Base-by-base conservation (phyloP, 2,888 invertebrate genomes). In the Metellina segmentata region DNA sequence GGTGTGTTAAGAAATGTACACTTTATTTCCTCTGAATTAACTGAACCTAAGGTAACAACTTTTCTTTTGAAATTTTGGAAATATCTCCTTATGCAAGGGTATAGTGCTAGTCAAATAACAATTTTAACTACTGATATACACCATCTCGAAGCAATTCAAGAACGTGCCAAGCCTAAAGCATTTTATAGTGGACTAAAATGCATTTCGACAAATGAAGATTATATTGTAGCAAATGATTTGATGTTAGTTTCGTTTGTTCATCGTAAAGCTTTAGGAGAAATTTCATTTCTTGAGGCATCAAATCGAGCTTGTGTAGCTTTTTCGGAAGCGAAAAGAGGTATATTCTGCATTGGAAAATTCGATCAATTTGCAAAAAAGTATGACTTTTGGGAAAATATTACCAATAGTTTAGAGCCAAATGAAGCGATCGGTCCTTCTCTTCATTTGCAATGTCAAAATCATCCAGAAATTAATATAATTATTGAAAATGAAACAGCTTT, bases 111-210 rank as follows among this genome's bases (percentile, higher is more conserved):
- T n/a, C 93, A 95, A 93, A 94, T 95, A 78, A 95, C 95, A 6
- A 93, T 95, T n/a, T 93, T 95, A n/a, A 94, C 94, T 61, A 94
- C 94, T 49, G 95, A 95, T 89, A 87, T 94, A 7, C 94, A 94
- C n/a, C 95, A 95, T 91, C 92, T 94, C 49, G 90, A 93, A 81
- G 81, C 85, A 19, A 78, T 94, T 0, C 93, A 91, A 78, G 88
- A 90, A 0, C 81, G 52, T 13, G 34, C 34, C 16, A 16, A 16
- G n/a, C 19, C 0, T 53, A 11, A 16, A 49, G n/a, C 48, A 34
- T n/a, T 34, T 19, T 34, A 79, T 1, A 13, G 71, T 19, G 71
- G 82, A 48, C 72, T 93, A 7, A 71, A 85, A 34, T 81, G 92
- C 16, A 93, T 93, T n/a, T 93, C 93, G 0, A 93, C 94, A 7